Base-by-base conservation (phyloP, 35 echinoderm and acorn worm species). In the Amphiura filiformis region DNA sequence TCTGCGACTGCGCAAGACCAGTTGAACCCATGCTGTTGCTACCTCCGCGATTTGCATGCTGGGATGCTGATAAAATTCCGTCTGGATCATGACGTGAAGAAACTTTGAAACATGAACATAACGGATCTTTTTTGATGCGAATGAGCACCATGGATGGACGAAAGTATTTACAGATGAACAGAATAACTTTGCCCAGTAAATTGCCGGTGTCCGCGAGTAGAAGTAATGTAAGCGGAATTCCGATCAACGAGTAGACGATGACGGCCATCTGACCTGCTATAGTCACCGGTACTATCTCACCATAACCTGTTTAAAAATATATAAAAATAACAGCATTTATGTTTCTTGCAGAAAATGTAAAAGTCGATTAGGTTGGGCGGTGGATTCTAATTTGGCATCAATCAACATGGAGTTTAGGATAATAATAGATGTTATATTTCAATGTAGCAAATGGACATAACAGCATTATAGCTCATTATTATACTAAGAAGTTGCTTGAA, bases 241-340 rank as follows among this genome's bases (percentile, higher is more conserved):
- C 83, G 28, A 85, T 76, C 11, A 56, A 34, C 1, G 83, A 22
- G 83, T 85, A 85, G 34, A 85, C 4, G 52, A 85, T 75, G 57
- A 52, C 65, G 56, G 65, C 18, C 0, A 85, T 39, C 0, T 13
- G 23, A 13, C 83, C 83, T 37, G 56, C 36, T 31, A 75, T 26
- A 36, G 83, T 85, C 13, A 65, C 49, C 20, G 83, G 83, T 0
- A 85, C 83, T 38, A 85, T 38, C n/a, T 85, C 49, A 75, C 83
- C 83, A 85, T 85, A 85, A 39, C 83, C 83, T 85, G 38, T 7
- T 3, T 11, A 40, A 40, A 34, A 18, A 40, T 11, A 80, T 22
- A 7, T 35, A 80, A 38, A 7, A 80, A 80, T 35, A 40, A 36
- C n/a, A 77, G 23, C 12, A 30, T 30, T 32, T n/a, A n/a, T n/a